Conservation (phyloP, 2,888 invertebrate species). For the Lottia gigantea region DNA sequence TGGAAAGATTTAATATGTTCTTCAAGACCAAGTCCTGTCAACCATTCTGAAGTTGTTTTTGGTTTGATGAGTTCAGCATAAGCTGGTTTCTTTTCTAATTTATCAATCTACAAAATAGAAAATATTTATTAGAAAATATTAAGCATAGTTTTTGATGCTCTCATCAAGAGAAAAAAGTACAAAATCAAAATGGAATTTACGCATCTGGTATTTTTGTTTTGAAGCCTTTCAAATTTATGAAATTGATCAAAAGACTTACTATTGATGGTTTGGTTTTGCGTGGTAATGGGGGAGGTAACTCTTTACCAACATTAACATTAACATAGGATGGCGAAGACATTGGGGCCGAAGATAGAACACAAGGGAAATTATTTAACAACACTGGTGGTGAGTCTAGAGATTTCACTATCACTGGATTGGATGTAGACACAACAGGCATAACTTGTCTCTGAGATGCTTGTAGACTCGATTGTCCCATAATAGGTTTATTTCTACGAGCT, state of each 20-base stretch:
- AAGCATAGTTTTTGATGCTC: no score
- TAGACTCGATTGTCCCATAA: slow-evolving; percentile 50
- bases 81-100: slow-evolving; percentile 15
- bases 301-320: neutral
- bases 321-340: neutral
- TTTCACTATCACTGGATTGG: slow-evolving; percentile 6
- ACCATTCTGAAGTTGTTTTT: slow-evolving; percentile 55
- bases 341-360: neutral
- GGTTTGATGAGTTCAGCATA: slow-evolving; percentile 46
- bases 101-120: slow-evolving; percentile 18
- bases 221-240: no score
- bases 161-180: no score
- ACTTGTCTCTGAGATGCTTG: slow-evolving; percentile 31
- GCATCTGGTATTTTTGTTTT: no score
- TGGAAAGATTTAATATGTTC: slow-evolving; percentile 55
- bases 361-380: neutral
- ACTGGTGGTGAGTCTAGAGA: slow-evolving; percentile 9
- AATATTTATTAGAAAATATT: neutral
- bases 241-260: neutral
- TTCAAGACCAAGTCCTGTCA: slow-evolving; percentile 53
- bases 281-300: slow-evolving; percentile 19
- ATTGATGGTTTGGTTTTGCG: slow-evolving; percentile 14
- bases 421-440: slow-evolving; percentile 29
- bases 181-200: no score
- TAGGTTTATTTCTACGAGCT: slow-evolving; percentile 38